Base-by-base conservation (phyloP, 2,113 vertebrate species). In the Camelus dromedarius region DNA sequence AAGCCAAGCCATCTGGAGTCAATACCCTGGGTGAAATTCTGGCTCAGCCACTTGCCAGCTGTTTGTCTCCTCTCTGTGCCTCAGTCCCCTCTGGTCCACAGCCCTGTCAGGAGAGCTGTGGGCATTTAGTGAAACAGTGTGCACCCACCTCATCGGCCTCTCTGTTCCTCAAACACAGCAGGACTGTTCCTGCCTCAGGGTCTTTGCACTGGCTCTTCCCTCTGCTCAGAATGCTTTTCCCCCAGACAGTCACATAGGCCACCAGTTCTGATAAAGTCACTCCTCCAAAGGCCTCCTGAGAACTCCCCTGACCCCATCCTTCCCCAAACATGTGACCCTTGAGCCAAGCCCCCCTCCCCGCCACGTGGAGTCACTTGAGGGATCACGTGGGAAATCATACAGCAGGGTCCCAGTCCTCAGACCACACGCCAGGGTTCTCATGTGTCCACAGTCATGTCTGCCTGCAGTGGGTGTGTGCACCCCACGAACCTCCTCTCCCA, bases 81-180 rank as follows among this genome's bases (percentile, higher is more conserved):
- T 94, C 91, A 50, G 75, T 95, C 92, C 82, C 79, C 69, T 80
- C 30, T 73, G 54, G 6, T 32, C 72, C 26, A 24, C 19, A 16
- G 48, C 35, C 35, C 16, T 46, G 52, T 64, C 38, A 70, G 60
- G 46, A 88, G 52, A 73, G 32, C 6, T n/a, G 24, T 52, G 75
- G 60, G 38, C 30, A 14, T 19, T 83, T 11, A 30, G 46, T 16
- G 24, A 58, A 30, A 54, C 62, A 24, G 4, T 3, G 1, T 8
- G 8, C 12, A 11, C 20, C n/a, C 19, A 24, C 52, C 30, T 76
- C 56, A n/a, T 16, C 52, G 26, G 10, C 58, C 42, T 54, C 58
- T 32, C 19, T 64, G 16, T 46, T 52, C 28, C 58, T 66, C 35
- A 15, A 5, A 26, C 15, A 54, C 19, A 7, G 20, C 14, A 48